Evolutionary conservation across 1,140 invertebrate species (phyloP).

Genomic region (Megalonaias nervosa): DNA sequence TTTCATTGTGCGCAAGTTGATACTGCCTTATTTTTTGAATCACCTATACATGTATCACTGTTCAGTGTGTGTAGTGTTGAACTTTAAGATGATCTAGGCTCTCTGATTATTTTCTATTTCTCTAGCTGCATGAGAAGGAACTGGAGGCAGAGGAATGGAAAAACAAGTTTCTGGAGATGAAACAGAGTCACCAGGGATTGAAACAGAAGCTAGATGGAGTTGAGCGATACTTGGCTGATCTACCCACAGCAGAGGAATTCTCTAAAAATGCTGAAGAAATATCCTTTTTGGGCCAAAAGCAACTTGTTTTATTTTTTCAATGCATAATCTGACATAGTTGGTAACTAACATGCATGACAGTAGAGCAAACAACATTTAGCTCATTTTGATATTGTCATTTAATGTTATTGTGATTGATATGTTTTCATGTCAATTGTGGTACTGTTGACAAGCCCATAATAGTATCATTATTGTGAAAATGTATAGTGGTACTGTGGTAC

Average conservation of each 20-base stretch:
- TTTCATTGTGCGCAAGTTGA: conserved; percentile 3
- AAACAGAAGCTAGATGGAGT: conserved; percentile 59
- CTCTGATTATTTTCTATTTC: conserved; percentile 17
- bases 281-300: conserved; percentile 49
- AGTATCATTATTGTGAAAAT: too few species aligned
- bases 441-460: too few species aligned
- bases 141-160: conserved; percentile 50
- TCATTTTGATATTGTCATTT: too few species aligned
- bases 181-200: conserved; percentile 44
- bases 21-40: background rate
- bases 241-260: conserved; percentile 62
- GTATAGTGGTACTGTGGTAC: too few species aligned
- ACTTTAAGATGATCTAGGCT: background rate
- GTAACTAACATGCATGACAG: too few species aligned
- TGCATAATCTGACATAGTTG: too few species aligned
- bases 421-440: too few species aligned
- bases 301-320: too few species aligned
- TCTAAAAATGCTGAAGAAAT: conserved; percentile 54
- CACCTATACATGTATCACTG: background rate
- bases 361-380: too few species aligned
- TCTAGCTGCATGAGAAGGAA: conserved; percentile 53
- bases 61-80: background rate
- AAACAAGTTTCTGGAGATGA: conserved; percentile 50
- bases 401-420: too few species aligned
- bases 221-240: conserved; percentile 58